Evolutionary conservation across 1,140 invertebrate genomes (phyloP).

Genomic region (Bradysia coprophila): DNA sequence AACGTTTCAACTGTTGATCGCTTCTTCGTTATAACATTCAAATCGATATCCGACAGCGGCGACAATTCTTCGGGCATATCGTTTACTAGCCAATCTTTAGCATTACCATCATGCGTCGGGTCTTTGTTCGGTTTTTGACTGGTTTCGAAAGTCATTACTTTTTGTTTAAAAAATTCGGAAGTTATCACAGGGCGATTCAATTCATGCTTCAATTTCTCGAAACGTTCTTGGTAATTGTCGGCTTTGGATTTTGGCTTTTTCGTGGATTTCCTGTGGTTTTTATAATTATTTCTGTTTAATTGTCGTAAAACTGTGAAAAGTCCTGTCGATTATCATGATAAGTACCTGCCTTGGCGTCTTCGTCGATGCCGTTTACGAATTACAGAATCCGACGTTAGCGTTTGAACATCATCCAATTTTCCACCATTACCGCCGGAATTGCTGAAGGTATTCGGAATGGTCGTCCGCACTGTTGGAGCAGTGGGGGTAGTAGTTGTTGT

Average conservation of each 20-base stretch:
- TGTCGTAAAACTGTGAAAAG: too few species aligned
- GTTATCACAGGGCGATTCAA: slow-evolving; percentile 10
- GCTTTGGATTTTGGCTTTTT: too few species aligned
- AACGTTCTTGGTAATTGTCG: not conserved
- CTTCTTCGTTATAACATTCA: not conserved
- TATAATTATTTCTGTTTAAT: too few species aligned
- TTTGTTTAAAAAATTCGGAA: not conserved
- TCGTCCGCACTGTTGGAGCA: not conserved
- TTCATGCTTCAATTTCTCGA: slow-evolving; percentile 16
- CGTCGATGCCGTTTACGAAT: slow-evolving; percentile 16
- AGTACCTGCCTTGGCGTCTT: slow-evolving; percentile 17
- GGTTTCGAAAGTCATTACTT: too few species aligned
- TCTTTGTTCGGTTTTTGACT: too few species aligned
- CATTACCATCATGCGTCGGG: not conserved
- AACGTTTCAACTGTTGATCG: not conserved
- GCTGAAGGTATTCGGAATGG: slow-evolving; percentile 8
- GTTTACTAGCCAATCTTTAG: not conserved
- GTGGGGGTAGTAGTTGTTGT: not conserved
- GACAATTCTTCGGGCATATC: not conserved
- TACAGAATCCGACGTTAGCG: slow-evolving; percentile 13
- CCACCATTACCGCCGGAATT: slow-evolving; percentile 22
- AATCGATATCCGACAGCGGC: too few species aligned
- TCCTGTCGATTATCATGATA: too few species aligned
- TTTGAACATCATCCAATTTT: slow-evolving; percentile 18
- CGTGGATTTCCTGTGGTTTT: too few species aligned